Conservation (phyloP, 35 echinoderm and acorn worm species). For the Heliocidaris tuberculata region DNA sequence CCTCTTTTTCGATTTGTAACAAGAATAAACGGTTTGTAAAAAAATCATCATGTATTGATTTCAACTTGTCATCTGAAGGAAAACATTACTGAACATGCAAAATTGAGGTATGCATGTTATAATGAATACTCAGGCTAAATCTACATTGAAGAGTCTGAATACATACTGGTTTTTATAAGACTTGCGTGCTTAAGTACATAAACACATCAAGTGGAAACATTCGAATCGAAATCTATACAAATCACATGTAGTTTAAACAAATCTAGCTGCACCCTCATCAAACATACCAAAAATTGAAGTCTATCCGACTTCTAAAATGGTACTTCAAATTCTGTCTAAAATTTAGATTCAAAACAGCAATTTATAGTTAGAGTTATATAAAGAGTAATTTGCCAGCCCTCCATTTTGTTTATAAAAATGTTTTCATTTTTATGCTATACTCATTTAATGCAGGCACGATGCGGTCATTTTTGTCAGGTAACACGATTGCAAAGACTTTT, state of each 20-base stretch:
- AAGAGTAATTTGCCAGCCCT: no score
- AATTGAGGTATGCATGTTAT: neutral
- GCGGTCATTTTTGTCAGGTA: neutral
- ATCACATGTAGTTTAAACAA: neutral
- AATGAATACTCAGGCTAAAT: neutral
- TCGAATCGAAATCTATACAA: neutral
- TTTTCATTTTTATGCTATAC: neutral
- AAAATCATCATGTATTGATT: neutral
- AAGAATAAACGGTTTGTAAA: no score
- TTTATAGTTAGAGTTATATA: no score
- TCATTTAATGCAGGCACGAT: neutral
- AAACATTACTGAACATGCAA: neutral
- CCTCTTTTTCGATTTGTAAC: neutral
- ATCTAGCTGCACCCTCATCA: neutral
- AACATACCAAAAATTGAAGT: no score
- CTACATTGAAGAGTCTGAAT: conserved; percentile 17
- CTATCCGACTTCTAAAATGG: no score
- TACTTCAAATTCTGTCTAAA: no score
- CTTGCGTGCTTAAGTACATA: conserved; percentile 37
- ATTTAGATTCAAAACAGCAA: no score
- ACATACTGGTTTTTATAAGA: conserved; percentile 25
- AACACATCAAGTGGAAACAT: conserved; percentile 22
- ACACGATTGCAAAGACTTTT: no score
- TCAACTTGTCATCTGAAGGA: neutral
- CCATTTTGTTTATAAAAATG: neutral